phyloP scores from a whole-genome alignment of 2,888 invertebrate genomes.

The Melipona bicolor region DNA sequence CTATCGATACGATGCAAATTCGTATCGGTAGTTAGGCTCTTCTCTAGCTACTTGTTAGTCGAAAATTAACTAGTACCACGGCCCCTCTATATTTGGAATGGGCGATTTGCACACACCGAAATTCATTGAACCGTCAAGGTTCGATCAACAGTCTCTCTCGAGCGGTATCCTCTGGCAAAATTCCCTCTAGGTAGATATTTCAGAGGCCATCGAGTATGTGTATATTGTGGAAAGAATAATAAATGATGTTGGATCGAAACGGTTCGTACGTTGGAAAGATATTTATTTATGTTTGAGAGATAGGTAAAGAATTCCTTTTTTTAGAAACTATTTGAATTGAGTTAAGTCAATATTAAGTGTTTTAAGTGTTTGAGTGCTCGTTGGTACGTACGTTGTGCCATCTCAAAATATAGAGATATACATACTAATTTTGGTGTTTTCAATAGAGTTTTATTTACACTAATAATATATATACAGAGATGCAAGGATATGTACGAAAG shows the following conservation, averaged over 20 bases:
- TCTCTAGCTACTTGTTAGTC: constrained; percentile 2
- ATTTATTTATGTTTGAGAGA: background rate
- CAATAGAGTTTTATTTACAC: too few species aligned
- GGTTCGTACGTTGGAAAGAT: background rate
- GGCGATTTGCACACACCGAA: background rate
- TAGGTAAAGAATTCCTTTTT: background rate
- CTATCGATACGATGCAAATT: background rate
- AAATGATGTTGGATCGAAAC: background rate
- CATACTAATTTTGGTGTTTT: too few species aligned
- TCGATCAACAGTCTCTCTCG: background rate
- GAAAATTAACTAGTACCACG: constrained; percentile 6
- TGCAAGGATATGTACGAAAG: too few species aligned
- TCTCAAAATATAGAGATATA: background rate
- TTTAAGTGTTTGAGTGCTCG: background rate
- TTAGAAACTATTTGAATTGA: background rate
- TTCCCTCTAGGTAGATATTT: constrained; percentile 2
- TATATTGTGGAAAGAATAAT: background rate
- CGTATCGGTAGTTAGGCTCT: background rate
- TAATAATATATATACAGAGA: too few species aligned
- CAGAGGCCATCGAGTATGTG: too few species aligned
- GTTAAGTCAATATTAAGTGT: background rate
- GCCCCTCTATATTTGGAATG: background rate
- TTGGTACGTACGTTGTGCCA: background rate
- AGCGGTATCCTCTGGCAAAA: background rate
- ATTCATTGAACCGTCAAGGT: constrained; percentile 16